Base-by-base conservation (phyloP, 53 echinoderm and acorn worm species). In the Mesocentrotus franciscanus region DNA sequence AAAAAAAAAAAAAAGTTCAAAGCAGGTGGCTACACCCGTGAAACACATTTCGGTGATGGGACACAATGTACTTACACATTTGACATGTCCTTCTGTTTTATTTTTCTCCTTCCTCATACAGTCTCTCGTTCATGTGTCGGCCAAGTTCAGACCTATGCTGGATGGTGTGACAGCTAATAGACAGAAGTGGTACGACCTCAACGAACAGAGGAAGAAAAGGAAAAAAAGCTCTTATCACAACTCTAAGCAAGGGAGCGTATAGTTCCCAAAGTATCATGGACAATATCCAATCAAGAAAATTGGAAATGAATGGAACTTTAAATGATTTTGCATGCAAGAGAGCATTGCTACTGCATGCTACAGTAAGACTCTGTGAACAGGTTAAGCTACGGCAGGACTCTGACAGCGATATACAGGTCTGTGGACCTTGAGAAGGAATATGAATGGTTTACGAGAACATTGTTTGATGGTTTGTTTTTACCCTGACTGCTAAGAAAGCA, bases 111-210 rank as follows among this genome's bases (percentile, higher is more conserved):
- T 17, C 76, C 12, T 75, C 76, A 30, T 94, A 12, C 96, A 99
- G 98, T 96, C 97, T 33, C 78, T 99, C 70, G 92, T 90, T 14
- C 94, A 98, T 32, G 95, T 99, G 34, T 96, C 95, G 32, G 64
- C 90, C 2, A 98, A 98, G 68, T 97, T 98, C 89, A 95, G 95
- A 55, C 96, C 98, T 22, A 97, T 99, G 98, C 68, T 98, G 29
- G 96, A 97, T 27, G 99, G 99, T 20, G 99, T 98, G 30, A 95
- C 94, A 33, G 95, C 97, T 12, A 99, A 99, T 74, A 95, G 99
- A 27, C 97, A 96, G 93, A 97, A 97, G 91, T 99, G 99, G 99
- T 68, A 96, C 32, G 98, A 98, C 26, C 95, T 98, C 56, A 98
- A 96, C 91, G 97, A 97, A 91, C 97, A 97, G 87, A 96, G 98